phyloP scores from a whole-genome alignment of 2,888 invertebrate species.

The Phaedon cochleariae region DNA sequence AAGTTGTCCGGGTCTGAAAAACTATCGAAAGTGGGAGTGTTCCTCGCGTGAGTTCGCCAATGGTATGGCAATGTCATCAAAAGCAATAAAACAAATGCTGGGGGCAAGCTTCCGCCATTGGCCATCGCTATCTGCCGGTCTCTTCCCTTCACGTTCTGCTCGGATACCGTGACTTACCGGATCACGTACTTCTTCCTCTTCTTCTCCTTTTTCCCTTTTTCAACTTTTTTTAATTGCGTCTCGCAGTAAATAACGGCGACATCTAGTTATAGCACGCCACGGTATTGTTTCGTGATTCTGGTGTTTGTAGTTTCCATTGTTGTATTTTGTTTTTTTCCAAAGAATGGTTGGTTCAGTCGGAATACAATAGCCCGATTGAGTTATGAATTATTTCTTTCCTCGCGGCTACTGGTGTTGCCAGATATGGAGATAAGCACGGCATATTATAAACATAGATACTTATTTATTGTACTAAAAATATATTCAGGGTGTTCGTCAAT shows the following conservation, averaged over 20 bases:
- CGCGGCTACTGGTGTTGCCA: not conserved
- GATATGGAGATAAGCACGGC: not conserved
- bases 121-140: conserved; percentile 18
- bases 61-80: conserved; percentile 51
- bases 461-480: too few species aligned
- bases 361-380: conserved; percentile 25
- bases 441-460: too few species aligned
- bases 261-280: conserved; percentile 15
- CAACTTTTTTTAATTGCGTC: conserved; percentile 35
- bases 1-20: conserved; percentile 28
- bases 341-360: conserved; percentile 10
- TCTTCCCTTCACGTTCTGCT: conserved; percentile 23
- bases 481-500: too few species aligned
- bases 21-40: conserved; percentile 48
- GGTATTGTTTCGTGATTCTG: conserved; percentile 28
- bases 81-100: conserved; percentile 53
- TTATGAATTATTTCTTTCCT: conserved; percentile 14
- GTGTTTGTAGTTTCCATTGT: conserved; percentile 23
- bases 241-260: conserved; percentile 16
- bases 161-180: conserved; percentile 48
- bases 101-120: conserved; percentile 28
- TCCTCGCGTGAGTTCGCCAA: conserved; percentile 49
- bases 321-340: conserved; percentile 19
- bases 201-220: not conserved
- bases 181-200: conserved; percentile 36